Base-by-base conservation (phyloP, 2,888 invertebrate species). In the Alloscopus bannaensis region DNA sequence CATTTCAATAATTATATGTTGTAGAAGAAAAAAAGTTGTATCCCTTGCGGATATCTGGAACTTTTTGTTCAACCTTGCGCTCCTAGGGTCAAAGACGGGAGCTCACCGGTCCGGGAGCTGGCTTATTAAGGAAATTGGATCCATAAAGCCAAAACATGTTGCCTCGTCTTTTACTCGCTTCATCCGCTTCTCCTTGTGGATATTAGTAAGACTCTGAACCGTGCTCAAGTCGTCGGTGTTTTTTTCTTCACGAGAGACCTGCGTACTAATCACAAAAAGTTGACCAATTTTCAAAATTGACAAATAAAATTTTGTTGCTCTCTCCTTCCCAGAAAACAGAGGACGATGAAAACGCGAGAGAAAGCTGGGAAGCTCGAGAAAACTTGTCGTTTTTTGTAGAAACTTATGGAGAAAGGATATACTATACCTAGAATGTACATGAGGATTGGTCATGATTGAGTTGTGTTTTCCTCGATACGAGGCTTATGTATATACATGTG, bases 221-320 rank as follows among this genome's bases (percentile, higher is more conserved):
- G n/a, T n/a, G n/a, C n/a, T n/a, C n/a, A n/a, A n/a, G n/a, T n/a
- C n/a, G n/a, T n/a, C n/a, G n/a, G n/a, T n/a, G n/a, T n/a, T n/a
- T n/a, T n/a, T n/a, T n/a, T n/a, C n/a, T 47, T 47, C n/a, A 47
- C 47, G 18, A 47, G n/a, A 47, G 4, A 47, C n/a, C 47, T 4
- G 3, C 3, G 2, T 29, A 59, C 59, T 59, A 59, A 59, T 59
- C 31, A 59, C 6, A 31, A n/a, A n/a, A 59, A 59, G 59, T 31
- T 59, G 59, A 59, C 59, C 31, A 59, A 59, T 59, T 59, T 59
- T 59, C 29, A 29, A 59, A 59, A 59, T 59, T 29, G 59, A 59
- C 59, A 59, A 59, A 59, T n/a, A 57, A 57, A 59, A 59, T 29
- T 55, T 24, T 28, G 8, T 28, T 47, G 6, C n/a, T 47, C n/a